Base-by-base conservation (phyloP, 2,797 vertebrate species). In the Enoplosus armatus region DNA sequence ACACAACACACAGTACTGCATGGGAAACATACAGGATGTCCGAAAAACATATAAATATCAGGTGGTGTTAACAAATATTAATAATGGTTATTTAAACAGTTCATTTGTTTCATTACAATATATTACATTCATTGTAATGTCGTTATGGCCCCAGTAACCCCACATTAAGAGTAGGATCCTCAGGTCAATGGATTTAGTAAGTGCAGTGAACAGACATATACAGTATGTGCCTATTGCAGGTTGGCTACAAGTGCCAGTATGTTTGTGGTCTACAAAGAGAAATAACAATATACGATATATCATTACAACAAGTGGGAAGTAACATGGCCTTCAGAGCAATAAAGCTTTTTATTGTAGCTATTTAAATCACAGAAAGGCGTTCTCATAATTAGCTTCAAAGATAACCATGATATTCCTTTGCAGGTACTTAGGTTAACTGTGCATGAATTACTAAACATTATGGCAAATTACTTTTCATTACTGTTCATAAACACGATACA, bases 1-100 rank as follows among this genome's bases (percentile, higher is more conserved):
- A 27, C 65, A 67, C n/a, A n/a, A n/a, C 79, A 58, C 77, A 58
- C 51, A 45, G 14, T 4, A 16, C n/a, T 20, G 7, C 20, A 5
- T n/a, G 3, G 6, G 35, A 33, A 62, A 48, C 47, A 33, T 8
- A 41, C 0, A 0, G 10, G 5, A 5, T 43, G 10, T 22, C 11
- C 26, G 50, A 35, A 26, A 18, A 7, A 22, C 37, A 59, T 29
- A 8, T 6, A 22, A 16, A 24, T 31, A 59, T 29, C 0, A 1
- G 3, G 12, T 35, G 24, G 26, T 33, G 43, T 33, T 58, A 22
- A 59, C 35, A 20, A 26, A 41, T 33, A 18, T 11, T 51, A 15
- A 11, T 3, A 12, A 27, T 54, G 1, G 18, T 63, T 54, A 41
- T 24, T 31, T 11, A 43, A 61, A 50, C 2, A 24, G 55, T 18